Conservation (phyloP, 2,888 invertebrate species). For the Metalampra italica region DNA sequence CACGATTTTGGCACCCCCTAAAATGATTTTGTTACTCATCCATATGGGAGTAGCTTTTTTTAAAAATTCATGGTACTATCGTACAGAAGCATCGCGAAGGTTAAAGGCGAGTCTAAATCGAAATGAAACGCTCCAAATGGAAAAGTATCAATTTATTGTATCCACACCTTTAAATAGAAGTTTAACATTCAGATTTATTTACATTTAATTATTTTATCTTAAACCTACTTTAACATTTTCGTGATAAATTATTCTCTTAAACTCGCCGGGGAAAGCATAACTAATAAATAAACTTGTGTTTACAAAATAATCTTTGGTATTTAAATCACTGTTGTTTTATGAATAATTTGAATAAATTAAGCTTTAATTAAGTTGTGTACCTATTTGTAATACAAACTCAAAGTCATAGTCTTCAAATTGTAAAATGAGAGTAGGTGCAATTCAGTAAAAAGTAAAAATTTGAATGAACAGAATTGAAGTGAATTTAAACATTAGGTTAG, state of each 20-base stretch:
- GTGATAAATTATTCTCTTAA: not conserved
- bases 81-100: too few species aligned
- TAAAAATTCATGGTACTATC: too few species aligned
- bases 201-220: constrained; percentile 21
- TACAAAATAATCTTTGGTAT: constrained; percentile 43
- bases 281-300: constrained; percentile 18
- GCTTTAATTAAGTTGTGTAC: not conserved
- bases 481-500: too few species aligned
- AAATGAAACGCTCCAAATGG: constrained; percentile 33
- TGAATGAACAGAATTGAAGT: too few species aligned
- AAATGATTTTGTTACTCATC: too few species aligned
- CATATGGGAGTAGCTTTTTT: too few species aligned
- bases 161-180: constrained; percentile 53
- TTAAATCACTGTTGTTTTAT: constrained; percentile 33
- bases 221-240: not conserved
- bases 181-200: constrained; percentile 33
- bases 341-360: constrained; percentile 24
- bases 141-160: constrained; percentile 76
- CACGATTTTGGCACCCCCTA: too few species aligned
- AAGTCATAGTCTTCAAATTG: not conserved
- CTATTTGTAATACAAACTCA: not conserved
- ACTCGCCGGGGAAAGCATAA: not conserved
- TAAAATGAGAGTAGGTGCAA: too few species aligned
- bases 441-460: too few species aligned
- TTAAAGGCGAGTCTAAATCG: too few species aligned